Evolutionary conservation across 1,140 invertebrate genomes (phyloP), one percentile per base, ranked within the genome.

Genomic region (Muscidifurax raptorellus): DNA sequence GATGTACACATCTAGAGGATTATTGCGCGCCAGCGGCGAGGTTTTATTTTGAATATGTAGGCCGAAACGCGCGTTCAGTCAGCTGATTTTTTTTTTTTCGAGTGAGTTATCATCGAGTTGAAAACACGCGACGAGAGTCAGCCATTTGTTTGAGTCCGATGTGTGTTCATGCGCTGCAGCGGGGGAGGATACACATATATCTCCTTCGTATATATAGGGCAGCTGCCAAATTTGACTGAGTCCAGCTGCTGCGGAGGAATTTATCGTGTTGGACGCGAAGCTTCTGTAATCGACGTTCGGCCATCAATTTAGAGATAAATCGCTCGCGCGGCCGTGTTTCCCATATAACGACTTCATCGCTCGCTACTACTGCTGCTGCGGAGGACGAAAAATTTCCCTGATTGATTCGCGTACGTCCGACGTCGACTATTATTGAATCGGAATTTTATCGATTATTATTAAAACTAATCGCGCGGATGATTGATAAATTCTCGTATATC

Each of bases 271-370:
- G 2, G 52, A 64, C 12, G 27, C 10, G 44, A 36, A 40, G 59
- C 44, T 72, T 47, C 22, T 80, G 64, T 71, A 80, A 71, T 76
- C 32, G 74, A 76, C 25, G 27, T 18, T 59, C 47, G 75, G 27
- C 47, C 75, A 77, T 77, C 75, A 77, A 77, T 77, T 32, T 10
- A n/a, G 9, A 28, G 2, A 18, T 2, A 77, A 27, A 59, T 30
- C 44, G 75, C 10, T 40, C 72, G 18, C n/a, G 3, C 18, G 32
- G 25, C 25, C 25, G 40, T 25, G 2, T 47, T n/a, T 27, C 25
- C 6, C 40, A 7, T 12, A 27, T 44, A 47, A 76, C 36, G 25
- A 27, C 40, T 72, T 44, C 22, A 47, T 47, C 74, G n/a, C 27
- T 25, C 15, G 6, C 66, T 1, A 15, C 5, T 4, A 5, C 15